Conservation (phyloP, 1,140 invertebrate genomes). For the Mylabris phalerata region DNA sequence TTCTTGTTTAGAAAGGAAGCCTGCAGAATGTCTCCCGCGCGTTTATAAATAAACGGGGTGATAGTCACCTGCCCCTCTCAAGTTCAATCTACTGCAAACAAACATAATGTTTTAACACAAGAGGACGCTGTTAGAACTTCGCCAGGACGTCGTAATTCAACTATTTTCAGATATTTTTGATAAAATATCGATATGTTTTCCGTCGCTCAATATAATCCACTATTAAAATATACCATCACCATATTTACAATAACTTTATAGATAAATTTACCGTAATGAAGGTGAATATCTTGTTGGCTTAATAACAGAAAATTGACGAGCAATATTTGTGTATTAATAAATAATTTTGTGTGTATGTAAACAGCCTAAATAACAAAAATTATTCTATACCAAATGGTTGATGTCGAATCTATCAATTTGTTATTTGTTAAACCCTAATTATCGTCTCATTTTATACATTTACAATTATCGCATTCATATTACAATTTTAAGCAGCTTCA, state of each 20-base stretch:
- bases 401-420: too few relatives aligned
- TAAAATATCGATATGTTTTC: constrained; percentile 22
- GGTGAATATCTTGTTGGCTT: constrained; percentile 17
- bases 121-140: constrained; percentile 19
- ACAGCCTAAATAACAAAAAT: too few relatives aligned
- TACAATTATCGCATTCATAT: too few relatives aligned
- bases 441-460: too few relatives aligned
- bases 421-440: too few relatives aligned
- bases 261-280: constrained; percentile 20
- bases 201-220: constrained; percentile 11
- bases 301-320: constrained; percentile 4
- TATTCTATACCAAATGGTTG: too few relatives aligned
- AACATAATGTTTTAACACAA: constrained; percentile 27
- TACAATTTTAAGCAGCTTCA: too few relatives aligned
- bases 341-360: too few relatives aligned
- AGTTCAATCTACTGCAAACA: constrained; percentile 33
- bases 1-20: constrained; percentile 35
- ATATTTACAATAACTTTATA: background rate
- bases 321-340: too few relatives aligned
- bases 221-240: too few relatives aligned
- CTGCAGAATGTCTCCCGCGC: constrained; percentile 38
- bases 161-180: constrained; percentile 16
- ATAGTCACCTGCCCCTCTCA: constrained; percentile 35
- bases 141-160: too few relatives aligned
- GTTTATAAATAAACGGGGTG: constrained; percentile 38